phyloP scores from a whole-genome alignment of 2,888 invertebrate species.

The Chloroclysta siterata region DNA sequence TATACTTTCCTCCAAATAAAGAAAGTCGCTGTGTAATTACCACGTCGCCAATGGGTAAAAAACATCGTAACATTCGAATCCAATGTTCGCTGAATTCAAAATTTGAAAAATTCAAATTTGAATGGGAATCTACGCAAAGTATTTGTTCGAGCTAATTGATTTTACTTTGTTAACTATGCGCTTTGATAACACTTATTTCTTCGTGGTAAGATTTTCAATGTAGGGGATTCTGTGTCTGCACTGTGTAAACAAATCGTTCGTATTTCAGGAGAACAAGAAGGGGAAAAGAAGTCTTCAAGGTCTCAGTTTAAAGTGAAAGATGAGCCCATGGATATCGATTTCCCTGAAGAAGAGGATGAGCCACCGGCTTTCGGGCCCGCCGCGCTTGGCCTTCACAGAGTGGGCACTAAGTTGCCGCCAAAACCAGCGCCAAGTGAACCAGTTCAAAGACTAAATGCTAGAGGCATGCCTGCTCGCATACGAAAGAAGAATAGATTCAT shows the following conservation, averaged over 20 bases:
- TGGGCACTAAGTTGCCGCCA: conserved; percentile 90
- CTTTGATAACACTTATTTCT: conserved; percentile 2
- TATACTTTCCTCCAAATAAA: conserved; percentile 1
- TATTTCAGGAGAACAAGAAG: conserved; percentile 63
- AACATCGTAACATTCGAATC: conserved; percentile 37
- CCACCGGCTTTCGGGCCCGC: conserved; percentile 91
- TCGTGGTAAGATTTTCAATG: background rate
- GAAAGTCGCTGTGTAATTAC: conserved; percentile 3
- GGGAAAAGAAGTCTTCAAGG: conserved; percentile 58
- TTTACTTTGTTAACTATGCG: conserved; percentile 15
- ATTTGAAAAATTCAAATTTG: conserved; percentile 85
- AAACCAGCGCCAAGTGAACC: conserved; percentile 89
- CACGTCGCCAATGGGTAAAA: conserved; percentile 13
- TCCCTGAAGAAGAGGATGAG: conserved; percentile 88
- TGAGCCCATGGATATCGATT: conserved; percentile 86
- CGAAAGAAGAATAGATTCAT: conserved; percentile 95
- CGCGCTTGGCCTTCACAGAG: conserved; percentile 91
- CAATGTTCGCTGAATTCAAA: conserved; percentile 74
- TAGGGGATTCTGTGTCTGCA: background rate
- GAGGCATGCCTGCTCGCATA: conserved; percentile 96
- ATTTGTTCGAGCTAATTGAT: conserved; percentile 50
- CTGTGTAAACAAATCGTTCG: conserved; percentile 1
- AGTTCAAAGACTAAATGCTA: conserved; percentile 92
- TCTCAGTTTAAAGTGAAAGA: conserved; percentile 77
- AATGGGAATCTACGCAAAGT: conserved; percentile 66